Percentiles rank a stretch among this genome's conserved stretches.
phyloP scores from a whole-genome alignment of 2,888 invertebrate genomes.

The Zootermopsis nevadensis region DNA sequence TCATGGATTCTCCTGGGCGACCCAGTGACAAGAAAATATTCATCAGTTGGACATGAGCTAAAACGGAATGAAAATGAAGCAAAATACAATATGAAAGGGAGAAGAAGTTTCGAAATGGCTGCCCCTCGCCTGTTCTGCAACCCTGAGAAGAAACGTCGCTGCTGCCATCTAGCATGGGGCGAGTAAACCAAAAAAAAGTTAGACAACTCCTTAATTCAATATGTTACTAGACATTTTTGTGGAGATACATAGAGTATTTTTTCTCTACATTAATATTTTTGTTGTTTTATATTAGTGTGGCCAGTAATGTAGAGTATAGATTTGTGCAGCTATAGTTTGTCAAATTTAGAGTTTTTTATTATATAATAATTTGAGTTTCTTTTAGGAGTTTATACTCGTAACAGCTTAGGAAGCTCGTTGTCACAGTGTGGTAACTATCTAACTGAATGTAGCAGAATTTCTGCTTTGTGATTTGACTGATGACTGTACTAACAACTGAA shows the following conservation, averaged over 20 bases:
- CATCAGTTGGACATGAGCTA: conserved; percentile 3
- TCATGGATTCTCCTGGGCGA: not conserved
- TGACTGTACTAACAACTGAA: too few relatives aligned
- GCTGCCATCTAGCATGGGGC: conserved; percentile 53
- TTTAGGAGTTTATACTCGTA: conserved; percentile 47
- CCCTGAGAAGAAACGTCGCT: conserved; percentile 49
- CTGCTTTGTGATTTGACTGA: not conserved
- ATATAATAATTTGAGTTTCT: conserved; percentile 39
- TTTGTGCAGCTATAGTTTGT: conserved; percentile 43
- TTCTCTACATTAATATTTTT: conserved; percentile 48
- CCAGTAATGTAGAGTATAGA: conserved; percentile 47
- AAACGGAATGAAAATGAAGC: conserved; percentile 39
- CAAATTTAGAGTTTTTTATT: conserved; percentile 27
- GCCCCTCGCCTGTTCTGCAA: conserved; percentile 42
- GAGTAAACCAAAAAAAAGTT: conserved; percentile 53
- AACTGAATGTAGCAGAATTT: conserved; percentile 28
- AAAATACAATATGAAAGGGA: conserved; percentile 46
- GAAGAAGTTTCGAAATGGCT: conserved; percentile 45
- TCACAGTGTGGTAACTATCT: conserved; percentile 44
- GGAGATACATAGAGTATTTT: conserved; percentile 49
- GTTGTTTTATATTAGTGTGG: conserved; percentile 48
- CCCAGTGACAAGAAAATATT: conserved; percentile 16
- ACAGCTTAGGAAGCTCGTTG: conserved; percentile 33
- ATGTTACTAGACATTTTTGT: conserved; percentile 52
- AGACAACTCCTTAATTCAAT: conserved; percentile 48